Conservation (phyloP, 2,113 vertebrate genomes). For the Equus przewalskii region DNA sequence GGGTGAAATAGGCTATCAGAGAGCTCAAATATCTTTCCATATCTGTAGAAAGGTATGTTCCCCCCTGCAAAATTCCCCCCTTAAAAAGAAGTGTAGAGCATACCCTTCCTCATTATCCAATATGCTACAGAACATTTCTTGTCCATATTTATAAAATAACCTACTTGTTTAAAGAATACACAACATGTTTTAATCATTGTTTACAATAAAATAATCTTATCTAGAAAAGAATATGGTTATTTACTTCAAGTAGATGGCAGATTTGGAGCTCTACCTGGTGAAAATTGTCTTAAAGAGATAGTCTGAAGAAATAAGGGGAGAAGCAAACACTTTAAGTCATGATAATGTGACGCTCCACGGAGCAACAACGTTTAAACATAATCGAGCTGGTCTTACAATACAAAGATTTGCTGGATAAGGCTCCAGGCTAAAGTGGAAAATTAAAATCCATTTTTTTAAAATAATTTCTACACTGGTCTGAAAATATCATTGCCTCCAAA, state of each 20-base stretch:
- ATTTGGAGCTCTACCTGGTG: neutral
- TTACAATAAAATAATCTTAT: conserved; percentile 5
- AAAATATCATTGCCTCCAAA: neutral
- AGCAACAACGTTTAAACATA: neutral
- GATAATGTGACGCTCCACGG: neutral
- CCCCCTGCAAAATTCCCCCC: neutral
- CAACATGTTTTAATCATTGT: neutral
- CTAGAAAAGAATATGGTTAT: neutral
- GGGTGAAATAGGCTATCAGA: neutral
- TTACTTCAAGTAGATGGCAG: neutral
- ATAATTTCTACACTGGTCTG: neutral
- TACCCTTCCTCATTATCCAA: neutral
- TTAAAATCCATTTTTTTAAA: neutral
- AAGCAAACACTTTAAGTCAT: neutral
- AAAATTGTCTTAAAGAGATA: neutral
- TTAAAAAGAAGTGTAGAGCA: neutral
- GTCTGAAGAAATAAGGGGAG: neutral
- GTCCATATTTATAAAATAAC: neutral
- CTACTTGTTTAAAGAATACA: neutral
- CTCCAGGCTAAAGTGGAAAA: neutral
- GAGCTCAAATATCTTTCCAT: neutral
- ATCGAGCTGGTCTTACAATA: neutral
- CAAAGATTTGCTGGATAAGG: neutral
- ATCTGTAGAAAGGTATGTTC: neutral
- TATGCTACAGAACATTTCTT: neutral